Conservation (phyloP, 1,140 invertebrate species). For the Drosophila pandora region DNA sequence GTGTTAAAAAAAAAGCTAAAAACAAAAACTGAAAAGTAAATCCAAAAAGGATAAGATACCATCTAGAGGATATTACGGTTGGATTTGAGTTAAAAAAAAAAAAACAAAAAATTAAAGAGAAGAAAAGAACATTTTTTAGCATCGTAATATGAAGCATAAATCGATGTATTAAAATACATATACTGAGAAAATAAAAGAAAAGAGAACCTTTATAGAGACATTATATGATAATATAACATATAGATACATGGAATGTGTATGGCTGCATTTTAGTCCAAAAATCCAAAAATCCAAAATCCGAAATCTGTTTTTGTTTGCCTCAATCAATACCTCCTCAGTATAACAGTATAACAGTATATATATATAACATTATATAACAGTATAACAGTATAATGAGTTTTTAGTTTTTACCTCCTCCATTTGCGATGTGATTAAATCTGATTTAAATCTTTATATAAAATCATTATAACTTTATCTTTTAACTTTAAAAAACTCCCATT, state of each 20-base stretch:
- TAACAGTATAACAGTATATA: constrained; percentile 13
- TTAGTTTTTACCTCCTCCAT: constrained; percentile 19
- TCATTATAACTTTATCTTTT: neutral
- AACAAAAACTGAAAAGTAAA: constrained; percentile 19
- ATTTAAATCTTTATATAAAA: constrained; percentile 19
- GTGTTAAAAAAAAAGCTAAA: constrained; percentile 34
- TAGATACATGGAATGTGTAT: constrained; percentile 43
- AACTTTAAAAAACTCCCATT: neutral
- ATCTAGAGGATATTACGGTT: constrained; percentile 1
- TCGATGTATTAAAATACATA: constrained; percentile 20
- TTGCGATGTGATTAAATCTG: constrained; percentile 35
- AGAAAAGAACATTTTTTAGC: neutral
- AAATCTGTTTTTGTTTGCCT: neutral
- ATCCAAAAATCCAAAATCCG: constrained; percentile 5
- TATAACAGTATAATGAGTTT: neutral
- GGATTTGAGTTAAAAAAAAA: neutral
- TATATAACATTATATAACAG: neutral
- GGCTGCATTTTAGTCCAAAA: constrained; percentile 48
- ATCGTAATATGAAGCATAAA: constrained; percentile 6
- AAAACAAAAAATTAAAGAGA: too few species aligned
- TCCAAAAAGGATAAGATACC: constrained; percentile 6
- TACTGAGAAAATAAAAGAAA: constrained; percentile 1
- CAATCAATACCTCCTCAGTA: constrained; percentile 4
- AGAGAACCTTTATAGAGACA: constrained; percentile 4
- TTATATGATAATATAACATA: constrained; percentile 15